A percentile compares a stretch with the other conserved stretches of the same genome.
These are phyloP conservation scores for Agrochola macilenta DNA, from an alignment of 2,888 invertebrate genomes.

Conservation along the genomic window DNA sequence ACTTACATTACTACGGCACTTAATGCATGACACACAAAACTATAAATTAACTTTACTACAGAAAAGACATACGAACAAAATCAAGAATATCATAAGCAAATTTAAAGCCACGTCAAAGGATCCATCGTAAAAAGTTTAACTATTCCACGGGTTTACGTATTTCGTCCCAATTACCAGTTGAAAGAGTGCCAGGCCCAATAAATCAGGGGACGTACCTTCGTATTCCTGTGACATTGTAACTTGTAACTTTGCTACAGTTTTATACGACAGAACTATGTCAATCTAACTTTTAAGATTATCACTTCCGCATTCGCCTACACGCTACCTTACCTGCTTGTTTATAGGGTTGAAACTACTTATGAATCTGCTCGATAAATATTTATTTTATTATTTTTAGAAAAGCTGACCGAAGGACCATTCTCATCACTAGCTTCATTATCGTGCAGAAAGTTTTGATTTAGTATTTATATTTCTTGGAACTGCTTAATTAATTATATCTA, in stretches of 20 bases:
- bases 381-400: constrained; percentile 18
- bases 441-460: constrained; percentile 16
- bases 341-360: constrained; percentile 73
- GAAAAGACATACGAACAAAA: constrained; percentile 50
- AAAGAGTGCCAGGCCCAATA: constrained; percentile 84
- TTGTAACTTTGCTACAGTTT: constrained; percentile 85
- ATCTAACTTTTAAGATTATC: constrained; percentile 90
- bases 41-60: constrained; percentile 38
- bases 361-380: constrained; percentile 18
- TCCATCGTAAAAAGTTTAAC: constrained; percentile 74
- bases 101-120: constrained; percentile 67
- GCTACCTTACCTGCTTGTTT: constrained; percentile 80
- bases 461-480: not conserved
- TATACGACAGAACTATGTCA: constrained; percentile 88
- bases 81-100: constrained; percentile 52
- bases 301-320: constrained; percentile 84
- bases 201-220: constrained; percentile 79
- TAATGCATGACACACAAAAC: constrained; percentile 32
- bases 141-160: constrained; percentile 78
- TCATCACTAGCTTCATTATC: constrained; percentile 7
- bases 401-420: not conserved
- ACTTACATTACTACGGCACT: constrained; percentile 21
- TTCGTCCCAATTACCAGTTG: constrained; percentile 85
- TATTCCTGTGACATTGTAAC: constrained; percentile 84
- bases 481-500: constrained; percentile 7